Conservation (phyloP, 2,113 vertebrate species). For the Pteruthius melanotis region DNA sequence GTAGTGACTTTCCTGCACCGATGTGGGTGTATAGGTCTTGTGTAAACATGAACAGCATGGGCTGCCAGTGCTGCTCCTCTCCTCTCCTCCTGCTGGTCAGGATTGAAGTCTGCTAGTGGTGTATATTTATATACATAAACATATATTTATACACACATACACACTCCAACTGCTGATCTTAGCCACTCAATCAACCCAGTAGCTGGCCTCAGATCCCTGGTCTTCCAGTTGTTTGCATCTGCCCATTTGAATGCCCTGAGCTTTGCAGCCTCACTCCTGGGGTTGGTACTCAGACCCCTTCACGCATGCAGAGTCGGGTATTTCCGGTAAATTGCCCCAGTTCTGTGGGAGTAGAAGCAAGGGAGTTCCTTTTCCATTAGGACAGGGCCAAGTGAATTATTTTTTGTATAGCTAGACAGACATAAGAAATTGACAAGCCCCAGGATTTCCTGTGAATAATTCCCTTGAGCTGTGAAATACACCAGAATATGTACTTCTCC, state of each 20-base stretch:
- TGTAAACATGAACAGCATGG: too few species aligned
- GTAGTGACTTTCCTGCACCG: background rate
- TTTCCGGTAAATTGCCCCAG: background rate
- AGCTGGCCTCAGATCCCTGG: background rate
- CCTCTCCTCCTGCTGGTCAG: background rate
- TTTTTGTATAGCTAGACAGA: background rate
- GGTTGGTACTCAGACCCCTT: background rate
- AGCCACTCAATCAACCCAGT: background rate
- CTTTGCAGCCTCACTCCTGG: background rate
- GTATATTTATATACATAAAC: background rate
- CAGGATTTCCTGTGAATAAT: background rate
- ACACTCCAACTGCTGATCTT: background rate
- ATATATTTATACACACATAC: background rate
- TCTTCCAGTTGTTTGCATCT: background rate
- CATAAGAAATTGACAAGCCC: background rate
- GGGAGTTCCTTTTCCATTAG: background rate
- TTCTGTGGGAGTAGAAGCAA: background rate
- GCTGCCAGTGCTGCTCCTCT: background rate
- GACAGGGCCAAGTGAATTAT: background rate
- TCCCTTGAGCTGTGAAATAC: background rate
- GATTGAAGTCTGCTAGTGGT: background rate
- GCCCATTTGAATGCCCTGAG: background rate
- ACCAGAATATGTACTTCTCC: background rate
- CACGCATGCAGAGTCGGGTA: too few species aligned
- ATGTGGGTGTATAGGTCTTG: rapidly evolving